Evolutionary conservation across 2,888 invertebrate genomes (phyloP).

Genomic region (Drosophila tripunctata): DNA sequence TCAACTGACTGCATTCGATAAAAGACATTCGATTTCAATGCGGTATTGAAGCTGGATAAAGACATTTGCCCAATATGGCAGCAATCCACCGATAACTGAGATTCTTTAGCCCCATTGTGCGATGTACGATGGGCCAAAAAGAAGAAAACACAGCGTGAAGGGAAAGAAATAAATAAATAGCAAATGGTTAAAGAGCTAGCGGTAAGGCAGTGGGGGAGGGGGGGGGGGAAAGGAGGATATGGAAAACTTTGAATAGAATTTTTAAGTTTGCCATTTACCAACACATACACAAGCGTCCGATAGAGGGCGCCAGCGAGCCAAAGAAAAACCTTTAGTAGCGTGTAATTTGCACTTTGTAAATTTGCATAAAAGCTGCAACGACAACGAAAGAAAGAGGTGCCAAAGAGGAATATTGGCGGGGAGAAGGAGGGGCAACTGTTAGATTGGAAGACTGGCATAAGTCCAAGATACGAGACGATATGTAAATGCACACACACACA

Average conservation of each 20-base stretch:
- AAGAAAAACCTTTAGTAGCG: slow-evolving; percentile 79
- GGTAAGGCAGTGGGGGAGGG: neutral
- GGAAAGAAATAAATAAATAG: slow-evolving; percentile 63
- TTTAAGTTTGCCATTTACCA: slow-evolving; percentile 79
- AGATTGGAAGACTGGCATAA: slow-evolving; percentile 66
- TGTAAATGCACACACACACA: slow-evolving; percentile 62
- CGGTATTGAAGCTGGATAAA: slow-evolving; percentile 32
- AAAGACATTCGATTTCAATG: slow-evolving; percentile 13
- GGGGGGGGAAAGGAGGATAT: slow-evolving; percentile 20
- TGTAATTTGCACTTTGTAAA: slow-evolving; percentile 82
- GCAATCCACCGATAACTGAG: slow-evolving; percentile 17
- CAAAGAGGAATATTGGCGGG: neutral
- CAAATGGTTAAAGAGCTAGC: slow-evolving; percentile 24
- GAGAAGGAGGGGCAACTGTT: slow-evolving; percentile 17
- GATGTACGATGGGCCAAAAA: slow-evolving; percentile 12
- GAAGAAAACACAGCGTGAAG: neutral
- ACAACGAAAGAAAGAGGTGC: slow-evolving; percentile 4
- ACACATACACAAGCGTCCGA: slow-evolving; percentile 56
- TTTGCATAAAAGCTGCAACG: slow-evolving; percentile 78
- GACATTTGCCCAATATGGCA: slow-evolving; percentile 47
- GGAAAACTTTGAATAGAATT: slow-evolving; percentile 79
- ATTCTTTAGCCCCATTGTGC: slow-evolving; percentile 47
- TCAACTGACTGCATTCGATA: slow-evolving; percentile 37
- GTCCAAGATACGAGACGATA: slow-evolving; percentile 78
- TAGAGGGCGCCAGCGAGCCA: slow-evolving; percentile 39